These are phyloP conservation scores for Oscheius myriophilus DNA, from an alignment of 2,888 invertebrate genomes.

Conservation along the genomic window DNA sequence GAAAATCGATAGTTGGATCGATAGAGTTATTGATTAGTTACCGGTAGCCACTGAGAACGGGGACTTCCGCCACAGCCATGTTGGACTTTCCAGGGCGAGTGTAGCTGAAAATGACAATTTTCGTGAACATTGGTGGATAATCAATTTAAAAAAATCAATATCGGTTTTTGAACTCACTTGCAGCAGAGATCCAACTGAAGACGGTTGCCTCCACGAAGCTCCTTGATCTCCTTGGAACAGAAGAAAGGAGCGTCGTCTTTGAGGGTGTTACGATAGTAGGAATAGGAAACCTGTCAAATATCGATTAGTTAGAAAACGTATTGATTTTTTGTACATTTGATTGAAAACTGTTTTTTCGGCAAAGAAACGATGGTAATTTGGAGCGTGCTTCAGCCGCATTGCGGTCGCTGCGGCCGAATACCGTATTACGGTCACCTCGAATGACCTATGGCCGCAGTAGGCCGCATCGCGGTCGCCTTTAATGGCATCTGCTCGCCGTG, in stretches of 20 bases:
- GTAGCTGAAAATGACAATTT: constrained; percentile 64
- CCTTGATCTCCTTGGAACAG: constrained; percentile 65
- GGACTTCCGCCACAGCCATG: constrained; percentile 73
- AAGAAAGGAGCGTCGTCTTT: constrained; percentile 67
- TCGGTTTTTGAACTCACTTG: constrained; percentile 58
- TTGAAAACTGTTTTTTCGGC: too few species aligned
- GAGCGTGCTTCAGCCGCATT: too few species aligned
- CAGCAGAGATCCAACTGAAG: constrained; percentile 70
- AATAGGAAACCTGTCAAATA: constrained; percentile 77
- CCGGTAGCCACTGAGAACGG: constrained; percentile 62
- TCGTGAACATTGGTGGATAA: neutral
- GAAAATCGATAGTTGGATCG: too few species aligned
- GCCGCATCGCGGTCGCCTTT: too few species aligned
- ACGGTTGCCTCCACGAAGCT: constrained; percentile 63
- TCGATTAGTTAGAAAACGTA: constrained; percentile 18
- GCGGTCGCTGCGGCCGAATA: too few species aligned
- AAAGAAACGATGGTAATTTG: too few species aligned
- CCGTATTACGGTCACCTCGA: too few species aligned
- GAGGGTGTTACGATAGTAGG: constrained; percentile 80
- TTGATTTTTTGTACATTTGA: neutral
- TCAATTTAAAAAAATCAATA: neutral
- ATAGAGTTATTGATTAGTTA: neutral
- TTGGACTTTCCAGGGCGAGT: constrained; percentile 68
- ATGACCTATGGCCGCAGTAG: too few species aligned
- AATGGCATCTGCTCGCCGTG: too few species aligned